These are phyloP conservation scores for Siniperca scherzeri DNA, from an alignment of 2,797 vertebrate genomes.

Conservation along the genomic window DNA sequence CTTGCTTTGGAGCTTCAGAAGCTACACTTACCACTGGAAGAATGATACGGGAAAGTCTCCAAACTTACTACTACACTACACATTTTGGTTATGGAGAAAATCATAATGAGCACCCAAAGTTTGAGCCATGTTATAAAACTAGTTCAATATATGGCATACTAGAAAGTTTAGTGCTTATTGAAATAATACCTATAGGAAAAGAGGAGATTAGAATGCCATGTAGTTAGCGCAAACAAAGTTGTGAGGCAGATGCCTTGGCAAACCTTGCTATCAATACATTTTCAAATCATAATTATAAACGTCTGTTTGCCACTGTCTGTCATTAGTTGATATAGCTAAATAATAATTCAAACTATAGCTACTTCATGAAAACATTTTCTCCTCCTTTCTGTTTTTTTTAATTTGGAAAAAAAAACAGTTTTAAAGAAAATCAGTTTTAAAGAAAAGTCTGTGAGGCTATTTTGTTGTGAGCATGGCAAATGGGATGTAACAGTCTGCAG, in stretches of 20 bases:
- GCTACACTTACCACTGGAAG: conserved; percentile 1
- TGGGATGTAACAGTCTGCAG: conserved; percentile 67
- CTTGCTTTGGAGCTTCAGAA: conserved; percentile 27
- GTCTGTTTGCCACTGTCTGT: not conserved
- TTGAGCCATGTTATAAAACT: conserved; percentile 26
- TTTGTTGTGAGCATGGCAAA: conserved; percentile 46
- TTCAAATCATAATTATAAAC: not conserved
- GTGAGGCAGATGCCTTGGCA: not conserved
- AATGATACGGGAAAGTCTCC: not conserved
- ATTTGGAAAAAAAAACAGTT: not conserved
- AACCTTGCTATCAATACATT: not conserved
- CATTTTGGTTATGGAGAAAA: conserved; percentile 13
- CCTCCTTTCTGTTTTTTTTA: not conserved
- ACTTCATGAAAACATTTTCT: not conserved
- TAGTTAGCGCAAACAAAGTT: not conserved
- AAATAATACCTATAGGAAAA: not conserved
- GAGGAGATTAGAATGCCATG: not conserved
- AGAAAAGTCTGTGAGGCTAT: conserved; percentile 31
- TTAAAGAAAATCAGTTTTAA: not conserved
- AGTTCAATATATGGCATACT: conserved; percentile 6
- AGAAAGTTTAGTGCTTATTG: conserved; percentile 1
- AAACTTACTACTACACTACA: not conserved
- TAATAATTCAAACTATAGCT: not conserved
- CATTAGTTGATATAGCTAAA: not conserved
- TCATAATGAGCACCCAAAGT: conserved; percentile 42